Evolutionary conservation across 2,888 invertebrate species (phyloP), one percentile per base, ranked within the genome.

Genomic region (Drosophila gaucha): DNA sequence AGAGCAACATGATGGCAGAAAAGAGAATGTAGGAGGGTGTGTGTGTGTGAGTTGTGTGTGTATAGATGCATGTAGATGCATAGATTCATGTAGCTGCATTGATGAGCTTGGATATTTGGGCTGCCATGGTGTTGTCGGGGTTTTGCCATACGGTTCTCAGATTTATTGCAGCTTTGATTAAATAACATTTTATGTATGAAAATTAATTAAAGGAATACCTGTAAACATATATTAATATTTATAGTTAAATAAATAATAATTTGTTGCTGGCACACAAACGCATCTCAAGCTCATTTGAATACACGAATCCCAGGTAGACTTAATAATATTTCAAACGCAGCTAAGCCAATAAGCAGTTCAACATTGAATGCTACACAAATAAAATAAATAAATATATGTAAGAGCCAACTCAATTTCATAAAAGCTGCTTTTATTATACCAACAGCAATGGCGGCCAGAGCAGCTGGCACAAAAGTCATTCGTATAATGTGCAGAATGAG

Each of bases 381-480:
- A 41, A 49, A 55, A 47, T 51, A 52, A 47, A 63, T 51, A 31
- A 51, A 35, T 22, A 58, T 52, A 14, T 55, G 51, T 14, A 12
- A n/a, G n/a, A 41, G 30, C n/a, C 24, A 70, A 58, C 43, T 24
- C 22, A 46, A 60, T 36, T 8, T 16, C 33, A 36, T 35, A 38
- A 69, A 44, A 54, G 14, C 63, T 55, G 49, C 39, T 74, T 74
- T 76, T 76, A 67, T 55, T 67, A 59, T 41, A 50, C 54, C 55
- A 65, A 39, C 36, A 51, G 50, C n/a, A n/a, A n/a, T n/a, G n/a
- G n/a, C n/a, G n/a, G n/a, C 41, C 50, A 47, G 36, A 31, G 20
- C 16, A 68, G 64, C 52, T 38, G 54, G 16, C 49, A 49, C 36
- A 50, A n/a, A 38, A 46, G 39, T 38, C 56, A 47, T 26, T n/a